phyloP scores from a whole-genome alignment of 2,113 vertebrate species.

The Tychaedon coryphoeus region DNA sequence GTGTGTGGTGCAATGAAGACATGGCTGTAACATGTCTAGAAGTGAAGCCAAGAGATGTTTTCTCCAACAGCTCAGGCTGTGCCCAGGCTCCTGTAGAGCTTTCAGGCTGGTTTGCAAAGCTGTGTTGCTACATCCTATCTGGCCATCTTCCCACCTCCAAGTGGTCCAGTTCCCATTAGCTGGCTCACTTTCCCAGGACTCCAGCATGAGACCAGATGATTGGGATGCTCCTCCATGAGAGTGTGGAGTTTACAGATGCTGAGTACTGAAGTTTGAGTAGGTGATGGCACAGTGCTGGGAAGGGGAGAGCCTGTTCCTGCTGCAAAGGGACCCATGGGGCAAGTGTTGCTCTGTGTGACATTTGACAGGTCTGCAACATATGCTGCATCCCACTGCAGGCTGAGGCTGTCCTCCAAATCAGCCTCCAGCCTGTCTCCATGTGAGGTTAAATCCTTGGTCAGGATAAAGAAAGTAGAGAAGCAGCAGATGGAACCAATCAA shows the following conservation, averaged over 20 bases:
- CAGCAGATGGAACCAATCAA: constrained; percentile 58
- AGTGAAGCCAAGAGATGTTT: background rate
- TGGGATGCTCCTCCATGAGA: background rate
- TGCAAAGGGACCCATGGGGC: fast-evolving
- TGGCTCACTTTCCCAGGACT: background rate
- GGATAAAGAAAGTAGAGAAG: constrained; percentile 41
- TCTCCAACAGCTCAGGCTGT: background rate
- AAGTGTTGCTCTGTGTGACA: background rate
- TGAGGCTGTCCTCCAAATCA: background rate
- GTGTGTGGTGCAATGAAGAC: background rate
- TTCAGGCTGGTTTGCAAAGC: background rate
- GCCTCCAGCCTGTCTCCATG: background rate
- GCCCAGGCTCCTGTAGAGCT: background rate
- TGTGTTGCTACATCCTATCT: background rate
- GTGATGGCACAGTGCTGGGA: background rate
- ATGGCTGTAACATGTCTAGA: background rate
- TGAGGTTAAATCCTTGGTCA: constrained; percentile 8
- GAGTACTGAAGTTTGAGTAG: background rate
- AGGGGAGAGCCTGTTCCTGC: background rate
- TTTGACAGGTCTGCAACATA: constrained; percentile 48
- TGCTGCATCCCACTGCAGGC: background rate
- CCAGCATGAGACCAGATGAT: background rate
- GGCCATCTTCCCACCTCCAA: background rate
- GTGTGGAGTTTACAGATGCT: fast-evolving
- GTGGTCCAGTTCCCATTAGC: background rate